Percentiles rank a stretch among this genome's conserved stretches.
phyloP scores from a whole-genome alignment of 2,113 vertebrate species.

The Oenanthe melanoleuca region DNA sequence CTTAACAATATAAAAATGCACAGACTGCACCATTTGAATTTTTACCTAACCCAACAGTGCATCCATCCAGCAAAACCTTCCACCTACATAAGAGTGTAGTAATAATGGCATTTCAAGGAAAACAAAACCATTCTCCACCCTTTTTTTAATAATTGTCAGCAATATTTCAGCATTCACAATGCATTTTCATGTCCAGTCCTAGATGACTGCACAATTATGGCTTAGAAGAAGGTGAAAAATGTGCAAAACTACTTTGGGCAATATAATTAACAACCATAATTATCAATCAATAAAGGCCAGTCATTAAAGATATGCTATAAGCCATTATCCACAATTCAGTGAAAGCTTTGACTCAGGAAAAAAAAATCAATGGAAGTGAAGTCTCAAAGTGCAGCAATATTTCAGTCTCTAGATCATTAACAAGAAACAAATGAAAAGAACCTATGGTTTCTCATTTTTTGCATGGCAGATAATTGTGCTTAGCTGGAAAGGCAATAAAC shows the following conservation, averaged over 20 bases:
- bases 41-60: background rate
- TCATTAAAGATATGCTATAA: background rate
- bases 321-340: background rate
- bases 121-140: background rate
- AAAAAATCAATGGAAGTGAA: background rate
- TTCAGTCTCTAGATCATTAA: background rate
- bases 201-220: background rate
- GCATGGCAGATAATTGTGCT: background rate
- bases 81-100: background rate
- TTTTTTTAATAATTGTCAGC: background rate
- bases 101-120: conserved; percentile 15
- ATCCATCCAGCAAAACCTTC: background rate
- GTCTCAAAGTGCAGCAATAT: background rate
- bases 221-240: background rate
- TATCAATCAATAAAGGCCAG: background rate
- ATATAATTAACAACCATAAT: background rate
- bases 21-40: background rate
- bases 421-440: background rate
- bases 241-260: background rate
- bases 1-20: background rate
- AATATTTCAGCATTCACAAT: background rate
- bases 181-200: background rate
- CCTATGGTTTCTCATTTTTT: background rate
- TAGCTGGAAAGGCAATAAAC: background rate
- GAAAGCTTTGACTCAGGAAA: background rate